Conservation (phyloP, 2,888 invertebrate species). For the Petrophora chlorosata region DNA sequence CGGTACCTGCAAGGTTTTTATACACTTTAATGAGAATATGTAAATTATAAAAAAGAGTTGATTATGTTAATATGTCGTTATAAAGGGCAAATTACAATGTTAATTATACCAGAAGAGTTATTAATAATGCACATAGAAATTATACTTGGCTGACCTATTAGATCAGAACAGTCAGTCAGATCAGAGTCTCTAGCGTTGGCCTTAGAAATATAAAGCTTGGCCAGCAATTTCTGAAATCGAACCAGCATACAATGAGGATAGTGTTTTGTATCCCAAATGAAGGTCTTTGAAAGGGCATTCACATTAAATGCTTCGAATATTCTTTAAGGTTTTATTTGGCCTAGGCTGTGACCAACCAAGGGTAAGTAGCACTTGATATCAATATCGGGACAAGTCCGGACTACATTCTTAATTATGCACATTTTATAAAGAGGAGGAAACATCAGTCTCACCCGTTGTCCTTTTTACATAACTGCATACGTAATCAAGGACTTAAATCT, state of each 20-base stretch:
- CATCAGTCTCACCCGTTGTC: conserved; percentile 43
- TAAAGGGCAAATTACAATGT: conserved; percentile 13
- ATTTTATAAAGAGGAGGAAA: conserved; percentile 35
- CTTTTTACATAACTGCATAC: conserved; percentile 52
- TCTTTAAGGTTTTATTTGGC: too few species aligned
- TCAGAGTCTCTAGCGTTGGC: not conserved
- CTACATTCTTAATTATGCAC: too few species aligned
- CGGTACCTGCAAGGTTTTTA: conserved; percentile 13
- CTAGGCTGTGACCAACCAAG: too few species aligned
- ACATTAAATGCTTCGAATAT: too few species aligned
- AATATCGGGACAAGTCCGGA: too few species aligned
- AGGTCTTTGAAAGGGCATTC: too few species aligned
- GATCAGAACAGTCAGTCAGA: not conserved
- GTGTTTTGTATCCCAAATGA: too few species aligned
- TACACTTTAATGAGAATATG: conserved; percentile 20
- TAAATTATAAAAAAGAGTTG: conserved; percentile 14
- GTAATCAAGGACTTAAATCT: conserved; percentile 45
- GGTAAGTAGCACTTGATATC: too few species aligned
- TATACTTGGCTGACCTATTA: conserved; percentile 1
- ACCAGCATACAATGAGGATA: too few species aligned
- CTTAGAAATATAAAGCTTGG: conserved; percentile 4
- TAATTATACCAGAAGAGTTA: conserved; percentile 32
- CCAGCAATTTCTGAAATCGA: too few species aligned
- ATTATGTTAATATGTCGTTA: conserved; percentile 11
- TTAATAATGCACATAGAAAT: conserved; percentile 5